Evolutionary conservation across 2,797 vertebrate genomes (phyloP).

Genomic region (Ficedula albicollis): DNA sequence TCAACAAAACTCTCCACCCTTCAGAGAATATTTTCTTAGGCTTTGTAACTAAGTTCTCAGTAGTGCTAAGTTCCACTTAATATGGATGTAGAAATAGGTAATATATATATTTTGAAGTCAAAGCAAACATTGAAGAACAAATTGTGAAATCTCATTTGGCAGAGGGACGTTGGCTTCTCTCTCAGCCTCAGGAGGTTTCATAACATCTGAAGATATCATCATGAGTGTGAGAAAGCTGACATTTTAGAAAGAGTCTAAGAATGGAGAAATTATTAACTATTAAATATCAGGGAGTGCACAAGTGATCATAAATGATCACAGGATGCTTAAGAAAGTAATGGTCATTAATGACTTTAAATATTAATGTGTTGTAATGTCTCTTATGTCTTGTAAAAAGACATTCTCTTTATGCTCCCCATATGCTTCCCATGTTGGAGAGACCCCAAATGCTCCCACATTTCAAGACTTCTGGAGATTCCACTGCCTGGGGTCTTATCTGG

Average conservation of each 20-base stretch:
- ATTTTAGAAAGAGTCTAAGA: constrained; percentile 58
- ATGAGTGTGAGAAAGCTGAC: constrained; percentile 61
- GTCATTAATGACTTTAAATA: not conserved
- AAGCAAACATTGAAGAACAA: constrained; percentile 72
- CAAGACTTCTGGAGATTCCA: not conserved
- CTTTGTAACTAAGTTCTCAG: not conserved
- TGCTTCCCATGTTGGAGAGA: rapidly evolving
- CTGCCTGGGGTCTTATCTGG: not conserved
- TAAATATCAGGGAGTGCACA: not conserved
- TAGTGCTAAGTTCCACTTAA: constrained; percentile 36
- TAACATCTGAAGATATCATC: constrained; percentile 68
- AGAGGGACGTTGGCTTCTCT: constrained; percentile 50
- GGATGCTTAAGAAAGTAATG: not conserved
- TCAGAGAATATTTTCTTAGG: constrained; percentile 57
- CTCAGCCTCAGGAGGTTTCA: constrained; percentile 69
- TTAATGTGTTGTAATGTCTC: not conserved
- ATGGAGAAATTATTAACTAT: constrained; percentile 12
- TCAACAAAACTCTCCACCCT: constrained; percentile 24
- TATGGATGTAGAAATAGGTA: constrained; percentile 43
- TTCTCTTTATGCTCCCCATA: not conserved
- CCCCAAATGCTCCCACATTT: not conserved
- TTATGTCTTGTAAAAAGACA: not conserved
- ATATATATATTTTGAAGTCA: constrained; percentile 53
- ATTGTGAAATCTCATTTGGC: constrained; percentile 73
- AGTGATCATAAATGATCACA: not conserved